Percentiles rank a stretch among this genome's conserved stretches.
These are phyloP conservation scores for Pristis pectinata DNA, from an alignment of 2,797 vertebrate species.

Conservation along the genomic window DNA sequence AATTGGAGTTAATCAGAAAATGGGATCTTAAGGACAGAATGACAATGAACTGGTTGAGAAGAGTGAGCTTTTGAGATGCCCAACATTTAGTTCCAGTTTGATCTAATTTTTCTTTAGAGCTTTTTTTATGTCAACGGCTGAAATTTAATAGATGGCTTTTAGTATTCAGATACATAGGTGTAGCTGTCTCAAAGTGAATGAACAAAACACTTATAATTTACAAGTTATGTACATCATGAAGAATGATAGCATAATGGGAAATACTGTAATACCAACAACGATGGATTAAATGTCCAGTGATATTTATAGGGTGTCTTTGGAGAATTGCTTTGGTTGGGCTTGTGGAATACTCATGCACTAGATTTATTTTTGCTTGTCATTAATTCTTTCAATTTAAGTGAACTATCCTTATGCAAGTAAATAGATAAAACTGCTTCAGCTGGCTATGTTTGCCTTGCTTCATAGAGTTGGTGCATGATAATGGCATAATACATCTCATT, in stretches of 20 bases:
- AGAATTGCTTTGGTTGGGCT: not conserved
- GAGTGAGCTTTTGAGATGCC: not conserved
- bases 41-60: not conserved
- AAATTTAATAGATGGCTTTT: not conserved
- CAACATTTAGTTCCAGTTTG: not conserved
- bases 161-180: not conserved
- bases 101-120: not conserved
- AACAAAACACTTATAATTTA: not conserved
- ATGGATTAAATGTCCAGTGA: not conserved
- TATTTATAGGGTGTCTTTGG: not conserved
- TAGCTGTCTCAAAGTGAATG: not conserved
- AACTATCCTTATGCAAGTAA: not conserved
- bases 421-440: constrained; percentile 18
- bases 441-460: not conserved
- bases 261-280: not conserved
- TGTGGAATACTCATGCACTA: not conserved
- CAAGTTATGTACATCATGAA: not conserved
- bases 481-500: not conserved
- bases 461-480: not conserved
- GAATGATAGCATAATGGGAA: not conserved
- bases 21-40: not conserved
- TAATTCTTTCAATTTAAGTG: not conserved
- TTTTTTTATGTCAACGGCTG: not conserved
- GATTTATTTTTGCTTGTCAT: not conserved
- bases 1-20: too few species aligned